phyloP scores from a whole-genome alignment of 1,140 invertebrate genomes.

The Drosophila seguyi region DNA sequence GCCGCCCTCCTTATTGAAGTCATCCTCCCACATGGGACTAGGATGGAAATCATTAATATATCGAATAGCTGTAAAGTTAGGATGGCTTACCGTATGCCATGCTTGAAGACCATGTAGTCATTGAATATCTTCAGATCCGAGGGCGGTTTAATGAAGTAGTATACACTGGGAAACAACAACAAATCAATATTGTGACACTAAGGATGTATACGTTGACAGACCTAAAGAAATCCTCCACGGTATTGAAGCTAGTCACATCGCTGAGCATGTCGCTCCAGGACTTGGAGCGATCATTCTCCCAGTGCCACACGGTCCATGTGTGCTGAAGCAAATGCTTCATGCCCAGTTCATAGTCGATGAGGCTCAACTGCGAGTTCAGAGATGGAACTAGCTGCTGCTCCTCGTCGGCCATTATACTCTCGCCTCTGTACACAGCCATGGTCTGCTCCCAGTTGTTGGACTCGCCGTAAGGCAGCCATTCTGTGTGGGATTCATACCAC shows the following conservation, averaged over 20 bases:
- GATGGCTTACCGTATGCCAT: slow-evolving; percentile 90
- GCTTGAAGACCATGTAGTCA: slow-evolving; percentile 99
- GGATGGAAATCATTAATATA: background rate
- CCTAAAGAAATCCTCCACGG: slow-evolving; percentile 99
- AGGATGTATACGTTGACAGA: background rate
- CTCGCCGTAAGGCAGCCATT: slow-evolving; percentile 29
- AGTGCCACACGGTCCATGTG: slow-evolving; percentile 99
- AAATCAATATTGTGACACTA: background rate
- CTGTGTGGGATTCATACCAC: background rate
- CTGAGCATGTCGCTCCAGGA: slow-evolving; percentile 97
- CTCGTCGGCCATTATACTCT: background rate
- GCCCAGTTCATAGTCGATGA: slow-evolving; percentile 85
- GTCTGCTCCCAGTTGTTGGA: background rate
- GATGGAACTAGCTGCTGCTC: slow-evolving; percentile 42
- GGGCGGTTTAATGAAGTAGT: slow-evolving; percentile 97
- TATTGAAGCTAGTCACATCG: slow-evolving; percentile 96
- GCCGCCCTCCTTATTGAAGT: slow-evolving; percentile 93
- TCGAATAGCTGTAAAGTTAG: background rate
- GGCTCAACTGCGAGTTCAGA: slow-evolving; percentile 47
- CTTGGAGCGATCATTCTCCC: slow-evolving; percentile 95
- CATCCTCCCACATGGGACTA: slow-evolving; percentile 99
- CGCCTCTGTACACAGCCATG: background rate
- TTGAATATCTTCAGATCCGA: slow-evolving; percentile 95
- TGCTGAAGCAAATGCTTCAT: slow-evolving; percentile 98
- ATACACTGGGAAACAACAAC: slow-evolving; percentile 92